These are phyloP conservation scores for Serripes groenlandicus DNA, from an alignment of 2,888 invertebrate species.

Conservation along the genomic window DNA sequence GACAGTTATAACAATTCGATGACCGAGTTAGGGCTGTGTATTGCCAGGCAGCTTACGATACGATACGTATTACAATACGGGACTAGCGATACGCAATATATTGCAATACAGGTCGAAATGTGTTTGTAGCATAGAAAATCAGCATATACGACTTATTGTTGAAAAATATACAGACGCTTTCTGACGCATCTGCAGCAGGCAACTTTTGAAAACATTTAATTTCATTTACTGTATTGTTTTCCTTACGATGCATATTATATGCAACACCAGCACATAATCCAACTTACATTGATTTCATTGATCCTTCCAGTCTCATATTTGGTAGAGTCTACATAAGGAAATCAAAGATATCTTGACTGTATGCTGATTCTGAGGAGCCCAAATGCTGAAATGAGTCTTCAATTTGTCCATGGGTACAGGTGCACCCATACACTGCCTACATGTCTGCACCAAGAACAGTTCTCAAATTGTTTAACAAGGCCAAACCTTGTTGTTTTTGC, in stretches of 20 bases:
- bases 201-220: too few relatives aligned
- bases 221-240: too few relatives aligned
- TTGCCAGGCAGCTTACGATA: too few relatives aligned
- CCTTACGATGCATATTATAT: conserved; percentile 36
- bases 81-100: too few relatives aligned
- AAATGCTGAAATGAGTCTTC: conserved; percentile 18
- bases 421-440: conserved; percentile 10
- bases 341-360: not conserved
- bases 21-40: too few relatives aligned
- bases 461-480: not conserved
- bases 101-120: too few relatives aligned
- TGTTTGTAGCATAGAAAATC: too few relatives aligned
- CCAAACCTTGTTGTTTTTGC: not conserved
- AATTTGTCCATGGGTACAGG: conserved; percentile 9
- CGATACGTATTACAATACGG: too few relatives aligned
- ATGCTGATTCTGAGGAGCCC: conserved; percentile 10
- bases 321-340: not conserved
- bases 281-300: conserved; percentile 9
- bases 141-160: too few relatives aligned
- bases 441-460: conserved; percentile 8
- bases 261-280: conserved; percentile 40
- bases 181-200: too few relatives aligned
- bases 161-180: too few relatives aligned
- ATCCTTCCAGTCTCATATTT: not conserved
- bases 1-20: too few relatives aligned